Evolutionary conservation across 1,140 invertebrate species (phyloP), one percentile per base, ranked within the genome.

Genomic region (Amyelois transitella): DNA sequence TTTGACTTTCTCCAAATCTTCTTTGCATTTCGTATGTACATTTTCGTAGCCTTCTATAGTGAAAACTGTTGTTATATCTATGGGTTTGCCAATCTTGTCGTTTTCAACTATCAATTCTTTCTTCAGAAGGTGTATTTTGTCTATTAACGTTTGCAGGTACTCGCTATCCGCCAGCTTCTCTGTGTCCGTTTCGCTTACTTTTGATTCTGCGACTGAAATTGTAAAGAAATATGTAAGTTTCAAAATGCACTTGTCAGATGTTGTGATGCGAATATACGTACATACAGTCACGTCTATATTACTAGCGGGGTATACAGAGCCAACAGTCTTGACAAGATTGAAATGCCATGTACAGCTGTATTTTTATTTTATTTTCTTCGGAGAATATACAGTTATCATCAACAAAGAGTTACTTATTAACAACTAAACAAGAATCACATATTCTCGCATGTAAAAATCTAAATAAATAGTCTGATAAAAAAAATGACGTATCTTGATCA

Each of bases 101-200:
- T 91, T 91, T 68, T 89, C 90, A 0, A 75, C 72, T 18, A 89
- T 83, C 0, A 91, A 53, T 51, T 91, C 78, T 55, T 91, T 90
- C 55, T 91, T 91, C 0, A 91, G 63, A 18, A 88, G 88, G 54
- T 91, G 86, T 58, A 91, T 90, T 67, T 91, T 90, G 63, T 91
- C 90, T 53, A 91, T 90, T 2, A 88, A 25, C 0, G 84, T 85
- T 50, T 88, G 83, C 7, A 89, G 54, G 47, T 88, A 85, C 60
- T 84, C 79, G 59, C 82, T 88, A 60, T 88, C 84, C 0, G 81
- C 83, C 49, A 88, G 56, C 43, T 88, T 88, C 21, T 88, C 84
- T 49, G 83, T 83, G 58, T 88, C 84, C 5, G 84, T 88, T 55
- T 85, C 84, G 47, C 82, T 88, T 50, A 50, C 64, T 62, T 4